These are phyloP conservation scores for Pollachius pollachius DNA, from an alignment of 2,113 vertebrate genomes.

Conservation along the genomic window DNA sequence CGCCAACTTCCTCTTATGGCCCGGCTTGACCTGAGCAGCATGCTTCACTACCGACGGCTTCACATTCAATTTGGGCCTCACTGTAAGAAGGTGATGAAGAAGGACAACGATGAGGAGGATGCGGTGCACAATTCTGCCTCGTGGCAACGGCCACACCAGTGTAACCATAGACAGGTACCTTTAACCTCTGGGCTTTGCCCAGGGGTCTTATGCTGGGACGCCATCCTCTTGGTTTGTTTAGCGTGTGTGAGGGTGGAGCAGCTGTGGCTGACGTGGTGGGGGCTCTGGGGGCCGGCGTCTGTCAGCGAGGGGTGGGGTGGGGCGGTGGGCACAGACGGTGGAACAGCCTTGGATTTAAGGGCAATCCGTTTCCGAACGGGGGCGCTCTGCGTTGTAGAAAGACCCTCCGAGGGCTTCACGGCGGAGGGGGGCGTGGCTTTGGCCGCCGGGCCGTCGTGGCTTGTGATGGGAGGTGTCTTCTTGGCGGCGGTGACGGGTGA, in stretches of 20 bases:
- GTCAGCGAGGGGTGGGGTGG: neutral
- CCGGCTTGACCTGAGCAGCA: constrained; percentile 63
- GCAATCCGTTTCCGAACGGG: constrained; percentile 30
- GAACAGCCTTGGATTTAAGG: constrained; percentile 32
- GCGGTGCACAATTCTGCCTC: neutral
- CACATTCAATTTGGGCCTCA: constrained; percentile 83
- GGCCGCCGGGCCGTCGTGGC: neutral
- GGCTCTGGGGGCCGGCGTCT: neutral
- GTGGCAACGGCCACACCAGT: neutral
- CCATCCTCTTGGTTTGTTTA: neutral
- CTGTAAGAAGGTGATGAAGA: constrained; percentile 60
- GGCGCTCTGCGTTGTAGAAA: constrained; percentile 14
- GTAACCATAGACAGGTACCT: constrained; percentile 49
- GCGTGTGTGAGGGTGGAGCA: neutral
- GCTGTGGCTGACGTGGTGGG: neutral
- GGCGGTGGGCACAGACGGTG: neutral
- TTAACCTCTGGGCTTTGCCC: constrained; percentile 48
- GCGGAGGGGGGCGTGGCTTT: constrained; percentile 9
- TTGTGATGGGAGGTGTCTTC: constrained; percentile 30
- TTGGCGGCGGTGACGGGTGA: neutral
- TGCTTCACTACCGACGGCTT: constrained; percentile 81
- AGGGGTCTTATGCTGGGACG: constrained; percentile 27
- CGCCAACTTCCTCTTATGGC: constrained; percentile 73
- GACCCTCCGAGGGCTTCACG: neutral
- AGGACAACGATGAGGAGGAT: neutral